Percentiles rank a stretch among this genome's conserved stretches.
Conservation (phyloP, 2,113 vertebrate genomes). For the Ranitomeya imitator region DNA sequence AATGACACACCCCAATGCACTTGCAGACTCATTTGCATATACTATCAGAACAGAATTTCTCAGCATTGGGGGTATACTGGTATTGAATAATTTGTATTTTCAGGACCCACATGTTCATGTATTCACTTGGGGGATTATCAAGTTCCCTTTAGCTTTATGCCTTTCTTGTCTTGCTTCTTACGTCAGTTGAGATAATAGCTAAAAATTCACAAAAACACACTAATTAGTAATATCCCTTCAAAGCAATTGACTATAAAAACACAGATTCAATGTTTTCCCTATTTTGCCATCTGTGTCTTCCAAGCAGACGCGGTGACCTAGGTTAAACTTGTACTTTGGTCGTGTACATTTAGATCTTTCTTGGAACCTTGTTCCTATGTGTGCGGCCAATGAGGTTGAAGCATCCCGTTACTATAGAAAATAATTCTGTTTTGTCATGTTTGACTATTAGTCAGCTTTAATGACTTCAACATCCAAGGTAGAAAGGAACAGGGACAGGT, state of each 20-base stretch:
- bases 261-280: not conserved
- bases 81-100: too few species aligned
- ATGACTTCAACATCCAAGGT: not conserved
- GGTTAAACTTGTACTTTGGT: conserved; percentile 22
- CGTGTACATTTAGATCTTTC: not conserved
- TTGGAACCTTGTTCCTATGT: not conserved
- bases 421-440: conserved; percentile 10
- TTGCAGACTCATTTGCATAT: too few species aligned
- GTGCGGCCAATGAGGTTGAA: not conserved
- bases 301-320: not conserved
- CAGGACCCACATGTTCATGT: too few species aligned
- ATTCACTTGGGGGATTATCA: too few species aligned
- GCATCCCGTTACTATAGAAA: not conserved
- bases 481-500: not conserved
- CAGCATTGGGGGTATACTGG: too few species aligned
- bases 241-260: not conserved
- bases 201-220: not conserved
- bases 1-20: too few species aligned
- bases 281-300: not conserved
- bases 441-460: not conserved
- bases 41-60: too few species aligned
- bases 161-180: too few species aligned
- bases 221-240: not conserved
- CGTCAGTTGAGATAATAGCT: not conserved
- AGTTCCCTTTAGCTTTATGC: too few species aligned